Evolutionary conservation across 2,888 invertebrate species (phyloP).

Genomic region (Heliothis peltigera): DNA sequence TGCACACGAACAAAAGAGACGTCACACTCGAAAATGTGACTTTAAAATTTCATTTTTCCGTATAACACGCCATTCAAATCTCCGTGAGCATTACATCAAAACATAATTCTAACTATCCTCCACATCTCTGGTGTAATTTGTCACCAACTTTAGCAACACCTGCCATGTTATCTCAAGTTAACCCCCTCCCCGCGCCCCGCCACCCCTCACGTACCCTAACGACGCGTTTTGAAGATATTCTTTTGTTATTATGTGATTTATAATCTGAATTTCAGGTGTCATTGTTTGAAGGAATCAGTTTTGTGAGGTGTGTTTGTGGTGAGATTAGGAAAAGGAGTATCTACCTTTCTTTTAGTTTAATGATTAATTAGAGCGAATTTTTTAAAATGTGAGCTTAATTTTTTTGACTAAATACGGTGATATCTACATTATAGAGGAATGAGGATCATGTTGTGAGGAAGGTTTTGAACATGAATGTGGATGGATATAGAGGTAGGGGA

Average conservation of each 20-base stretch:
- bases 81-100: constrained; percentile 32
- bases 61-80: constrained; percentile 21
- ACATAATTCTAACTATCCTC: constrained; percentile 49
- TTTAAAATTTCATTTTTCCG: neutral
- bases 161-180: constrained; percentile 64
- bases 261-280: constrained; percentile 50
- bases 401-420: neutral
- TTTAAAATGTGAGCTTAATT: neutral
- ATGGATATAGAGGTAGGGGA: too few relatives aligned
- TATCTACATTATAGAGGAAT: neutral
- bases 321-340: neutral
- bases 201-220: constrained; percentile 29
- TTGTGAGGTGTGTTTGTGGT: constrained; percentile 30
- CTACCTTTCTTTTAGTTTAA: constrained; percentile 11
- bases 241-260: constrained; percentile 63
- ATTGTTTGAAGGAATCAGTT: constrained; percentile 41
- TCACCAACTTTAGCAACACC: constrained; percentile 64
- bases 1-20: neutral
- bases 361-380: constrained; percentile 17
- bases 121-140: constrained; percentile 60
- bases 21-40: neutral
- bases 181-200: constrained; percentile 29
- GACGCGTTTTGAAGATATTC: constrained; percentile 58
- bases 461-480: too few relatives aligned
- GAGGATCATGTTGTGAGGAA: too few relatives aligned